These are phyloP conservation scores for Willowsia nigromaculata DNA, from an alignment of 2,888 invertebrate species.

Conservation along the genomic window DNA sequence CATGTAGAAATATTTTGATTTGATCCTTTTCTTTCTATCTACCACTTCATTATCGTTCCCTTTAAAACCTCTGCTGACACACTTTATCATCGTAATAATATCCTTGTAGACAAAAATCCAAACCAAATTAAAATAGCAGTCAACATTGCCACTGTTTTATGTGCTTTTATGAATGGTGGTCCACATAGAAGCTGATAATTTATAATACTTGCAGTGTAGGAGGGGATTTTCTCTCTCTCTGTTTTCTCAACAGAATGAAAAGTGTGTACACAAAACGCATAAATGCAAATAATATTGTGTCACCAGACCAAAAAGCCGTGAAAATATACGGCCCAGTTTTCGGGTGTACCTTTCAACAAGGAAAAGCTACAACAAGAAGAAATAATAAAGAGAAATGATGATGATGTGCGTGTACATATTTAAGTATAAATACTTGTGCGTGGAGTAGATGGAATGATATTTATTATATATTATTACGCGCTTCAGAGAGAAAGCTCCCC, in stretches of 20 bases:
- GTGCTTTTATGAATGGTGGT: background rate
- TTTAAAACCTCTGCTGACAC: constrained; percentile 30
- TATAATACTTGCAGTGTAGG: background rate
- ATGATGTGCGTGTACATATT: background rate
- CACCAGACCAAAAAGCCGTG: constrained; percentile 44
- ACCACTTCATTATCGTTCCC: background rate
- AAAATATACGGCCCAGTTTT: constrained; percentile 31
- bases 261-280: constrained; percentile 43
- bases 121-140: background rate
- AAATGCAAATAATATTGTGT: constrained; percentile 60
- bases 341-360: background rate
- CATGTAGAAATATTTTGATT: constrained; percentile 33
- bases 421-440: background rate
- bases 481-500: background rate
- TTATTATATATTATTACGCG: background rate
- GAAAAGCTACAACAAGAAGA: constrained; percentile 45
- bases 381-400: constrained; percentile 58
- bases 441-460: background rate
- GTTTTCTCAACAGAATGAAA: background rate
- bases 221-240: constrained; percentile 1
- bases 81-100: constrained; percentile 16
- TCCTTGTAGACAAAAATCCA: background rate
- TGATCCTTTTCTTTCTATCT: background rate
- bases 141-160: background rate
- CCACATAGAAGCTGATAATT: background rate